A percentile compares a stretch with the other conserved stretches of the same genome.
Evolutionary conservation across 2,888 invertebrate species (phyloP).

Genomic region (Patella depressa): DNA sequence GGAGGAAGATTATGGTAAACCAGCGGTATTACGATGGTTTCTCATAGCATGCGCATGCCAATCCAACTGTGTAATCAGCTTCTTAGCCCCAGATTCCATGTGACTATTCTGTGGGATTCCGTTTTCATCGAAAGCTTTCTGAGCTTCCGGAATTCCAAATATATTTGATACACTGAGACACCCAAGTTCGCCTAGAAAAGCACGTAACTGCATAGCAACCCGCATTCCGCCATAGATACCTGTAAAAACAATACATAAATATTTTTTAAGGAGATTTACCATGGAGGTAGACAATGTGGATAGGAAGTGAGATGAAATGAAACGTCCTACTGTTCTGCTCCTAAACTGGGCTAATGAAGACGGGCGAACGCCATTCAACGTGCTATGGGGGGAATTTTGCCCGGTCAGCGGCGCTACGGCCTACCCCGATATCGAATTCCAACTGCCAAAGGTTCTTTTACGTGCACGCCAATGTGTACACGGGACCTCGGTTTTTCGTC

Average conservation of each 20-base stretch:
- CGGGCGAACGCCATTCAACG: too few species aligned
- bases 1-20: background rate
- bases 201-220: conserved; percentile 68
- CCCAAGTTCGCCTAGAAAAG: conserved; percentile 68
- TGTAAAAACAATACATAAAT: conserved; percentile 33
- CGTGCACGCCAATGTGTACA: too few species aligned
- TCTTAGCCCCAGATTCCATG: conserved; percentile 55
- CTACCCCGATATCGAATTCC: too few species aligned
- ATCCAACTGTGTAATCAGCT: conserved; percentile 67
- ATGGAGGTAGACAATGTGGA: too few species aligned
- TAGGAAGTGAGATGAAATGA: too few species aligned
- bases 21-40: conserved; percentile 41
- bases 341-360: too few species aligned
- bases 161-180: conserved; percentile 69
- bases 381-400: too few species aligned
- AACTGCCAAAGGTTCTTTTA: too few species aligned
- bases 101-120: conserved; percentile 62
- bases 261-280: too few species aligned
- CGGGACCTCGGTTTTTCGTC: too few species aligned
- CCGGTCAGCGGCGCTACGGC: too few species aligned
- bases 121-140: conserved; percentile 61
- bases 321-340: too few species aligned
- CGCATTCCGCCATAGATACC: conserved; percentile 70
- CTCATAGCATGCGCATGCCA: conserved; percentile 71
- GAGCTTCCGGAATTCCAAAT: conserved; percentile 66